Evolutionary conservation across 2,797 vertebrate genomes (phyloP).

Genomic region (Rhinatrema bivittatum): DNA sequence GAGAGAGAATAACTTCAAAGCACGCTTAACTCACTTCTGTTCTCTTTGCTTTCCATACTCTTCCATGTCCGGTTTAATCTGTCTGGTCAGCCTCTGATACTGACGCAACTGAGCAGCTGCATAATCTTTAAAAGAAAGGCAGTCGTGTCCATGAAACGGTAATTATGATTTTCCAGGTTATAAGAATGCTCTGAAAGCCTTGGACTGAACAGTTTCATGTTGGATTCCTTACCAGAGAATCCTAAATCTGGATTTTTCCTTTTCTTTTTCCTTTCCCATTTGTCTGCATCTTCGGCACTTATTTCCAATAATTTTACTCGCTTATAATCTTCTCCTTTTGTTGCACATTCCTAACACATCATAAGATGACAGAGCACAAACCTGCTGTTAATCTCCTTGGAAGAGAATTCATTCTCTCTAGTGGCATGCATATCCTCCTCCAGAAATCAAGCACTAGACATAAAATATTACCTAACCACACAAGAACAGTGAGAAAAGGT

Average conservation of each 20-base stretch:
- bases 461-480: too few species aligned
- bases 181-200: too few species aligned
- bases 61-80: conserved; percentile 90
- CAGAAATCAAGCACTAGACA: too few species aligned
- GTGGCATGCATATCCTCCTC: too few species aligned
- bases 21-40: conserved; percentile 73
- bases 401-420: too few species aligned
- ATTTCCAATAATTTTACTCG: conserved; percentile 85
- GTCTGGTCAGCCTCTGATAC: conserved; percentile 87
- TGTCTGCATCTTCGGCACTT: conserved; percentile 86
- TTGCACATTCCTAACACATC: conserved; percentile 73
- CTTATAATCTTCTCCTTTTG: conserved; percentile 79
- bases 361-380: not conserved
- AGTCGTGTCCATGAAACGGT: not conserved
- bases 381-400: too few species aligned
- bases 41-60: conserved; percentile 75
- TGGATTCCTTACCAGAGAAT: conserved; percentile 96
- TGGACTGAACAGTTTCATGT: too few species aligned
- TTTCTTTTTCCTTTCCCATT: conserved; percentile 89
- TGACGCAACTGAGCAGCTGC: conserved; percentile 90
- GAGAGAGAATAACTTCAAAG: too few species aligned
- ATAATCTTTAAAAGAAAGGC: conserved; percentile 67
- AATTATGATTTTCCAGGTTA: not conserved
- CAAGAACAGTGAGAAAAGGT: too few species aligned
- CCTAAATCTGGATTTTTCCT: conserved; percentile 89